Base-by-base conservation (phyloP, 2,888 invertebrate species). In the Agrilus biguttatus region DNA sequence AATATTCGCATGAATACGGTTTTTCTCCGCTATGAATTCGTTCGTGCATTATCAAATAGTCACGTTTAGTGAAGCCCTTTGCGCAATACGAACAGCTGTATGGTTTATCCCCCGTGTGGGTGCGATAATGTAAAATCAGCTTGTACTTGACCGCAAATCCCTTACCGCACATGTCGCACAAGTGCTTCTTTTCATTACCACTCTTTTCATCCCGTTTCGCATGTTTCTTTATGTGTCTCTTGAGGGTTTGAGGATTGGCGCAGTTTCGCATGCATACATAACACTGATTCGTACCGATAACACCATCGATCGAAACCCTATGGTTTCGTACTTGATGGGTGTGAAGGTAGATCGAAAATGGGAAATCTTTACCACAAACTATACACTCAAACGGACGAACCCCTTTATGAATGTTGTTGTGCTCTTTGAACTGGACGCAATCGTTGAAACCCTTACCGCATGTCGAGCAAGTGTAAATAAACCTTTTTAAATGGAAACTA, bases 21-120 rank as follows among this genome's bases (percentile, higher is more conserved):
- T 74, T 74, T 62, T 74, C 74, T 1, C 74, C 74, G 1, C 71
- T 71, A 60, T 75, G 75, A 44, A 73, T 72, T 42, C 74, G 67
- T 61, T 73, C 72, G 64, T 75, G 75, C 38, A 74, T 58, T 23
- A 70, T 72, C 50, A 75, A 61, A 61, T 73, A 72, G 59, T 72
- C 71, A 53, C 73, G 73, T 60, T 73, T 73, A 33, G 71, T 72
- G 60, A 74, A 74, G 0, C 70, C 71, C 53, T 74, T 74, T 40
- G 72, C 55, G 37, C 58, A 57, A 39, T 50, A 46, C 6, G 52
- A 33, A 43, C 56, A 56, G 3, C 44, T 47, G 40, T 52, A 51
- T 1, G 74, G 74, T 48, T 71, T 73, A 14, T 69, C 64, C 8
- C 71, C 71, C 1, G 65, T 64, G 49, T 75, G 75, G 42, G 69